phyloP scores from a whole-genome alignment of 2,888 invertebrate genomes.

The Sylvicola fuscatus region DNA sequence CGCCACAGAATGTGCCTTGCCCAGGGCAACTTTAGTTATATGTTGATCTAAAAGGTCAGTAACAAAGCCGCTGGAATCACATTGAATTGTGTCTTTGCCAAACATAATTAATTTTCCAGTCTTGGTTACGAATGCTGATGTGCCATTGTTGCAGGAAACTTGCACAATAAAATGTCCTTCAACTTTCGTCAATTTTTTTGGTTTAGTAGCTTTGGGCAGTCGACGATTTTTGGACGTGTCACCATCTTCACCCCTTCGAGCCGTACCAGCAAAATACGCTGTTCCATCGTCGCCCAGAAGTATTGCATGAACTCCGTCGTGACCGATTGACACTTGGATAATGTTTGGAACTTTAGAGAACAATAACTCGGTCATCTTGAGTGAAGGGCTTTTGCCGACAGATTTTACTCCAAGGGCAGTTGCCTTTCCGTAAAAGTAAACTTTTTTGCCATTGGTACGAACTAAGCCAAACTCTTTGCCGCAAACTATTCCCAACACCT shows the following conservation, averaged over 20 bases:
- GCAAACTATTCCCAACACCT: slow-evolving; percentile 51
- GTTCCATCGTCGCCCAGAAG: slow-evolving; percentile 84
- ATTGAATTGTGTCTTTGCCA: slow-evolving; percentile 80
- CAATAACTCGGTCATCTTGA: slow-evolving; percentile 30
- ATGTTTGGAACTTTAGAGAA: slow-evolving; percentile 53
- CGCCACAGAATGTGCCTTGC: slow-evolving; percentile 90
- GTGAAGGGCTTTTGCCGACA: slow-evolving; percentile 20
- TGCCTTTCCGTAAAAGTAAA: slow-evolving; percentile 74
- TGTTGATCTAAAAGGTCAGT: slow-evolving; percentile 51
- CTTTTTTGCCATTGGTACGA: slow-evolving; percentile 67
- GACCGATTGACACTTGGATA: slow-evolving; percentile 67
- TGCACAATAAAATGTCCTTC: slow-evolving; percentile 66
- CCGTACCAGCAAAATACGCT: slow-evolving; percentile 62
- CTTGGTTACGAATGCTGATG: slow-evolving; percentile 78
- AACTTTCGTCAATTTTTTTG: slow-evolving; percentile 78
- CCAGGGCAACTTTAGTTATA: slow-evolving; percentile 58
- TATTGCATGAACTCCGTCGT: slow-evolving; percentile 83
- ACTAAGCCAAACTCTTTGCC: slow-evolving; percentile 84
- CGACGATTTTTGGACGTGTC: slow-evolving; percentile 61
- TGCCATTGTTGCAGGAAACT: slow-evolving; percentile 87
- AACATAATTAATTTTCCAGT: slow-evolving; percentile 84
- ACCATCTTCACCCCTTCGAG: slow-evolving; percentile 84
- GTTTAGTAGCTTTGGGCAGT: slow-evolving; percentile 77
- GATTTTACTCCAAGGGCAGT: slow-evolving; percentile 66
- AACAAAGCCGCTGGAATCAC: slow-evolving; percentile 49